Percentiles rank a stretch among this genome's conserved stretches.
Conservation (phyloP, 2,113 vertebrate genomes). For the Pteruthius melanotis region DNA sequence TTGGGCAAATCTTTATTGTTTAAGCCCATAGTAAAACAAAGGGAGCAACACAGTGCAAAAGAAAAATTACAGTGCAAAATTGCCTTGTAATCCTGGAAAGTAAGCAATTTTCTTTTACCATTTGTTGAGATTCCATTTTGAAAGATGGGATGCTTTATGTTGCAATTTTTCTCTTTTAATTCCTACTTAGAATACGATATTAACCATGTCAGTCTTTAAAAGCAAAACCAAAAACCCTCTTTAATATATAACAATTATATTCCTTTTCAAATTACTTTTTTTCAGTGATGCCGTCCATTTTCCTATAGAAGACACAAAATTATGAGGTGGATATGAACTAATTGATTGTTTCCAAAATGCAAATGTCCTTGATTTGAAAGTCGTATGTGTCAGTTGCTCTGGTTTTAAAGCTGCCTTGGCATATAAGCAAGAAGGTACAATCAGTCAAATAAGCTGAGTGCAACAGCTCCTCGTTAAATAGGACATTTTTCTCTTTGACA, state of each 20-base stretch:
- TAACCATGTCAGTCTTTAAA: not conserved
- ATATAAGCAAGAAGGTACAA: not conserved
- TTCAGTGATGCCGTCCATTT: not conserved
- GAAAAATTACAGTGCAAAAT: not conserved
- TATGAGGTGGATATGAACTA: not conserved
- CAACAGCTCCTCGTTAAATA: not conserved
- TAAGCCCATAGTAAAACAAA: not conserved
- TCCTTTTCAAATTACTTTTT: not conserved
- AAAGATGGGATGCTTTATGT: not conserved
- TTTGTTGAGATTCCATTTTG: not conserved
- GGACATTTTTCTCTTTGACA: constrained; percentile 38
- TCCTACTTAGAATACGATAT: not conserved
- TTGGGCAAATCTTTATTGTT: not conserved
- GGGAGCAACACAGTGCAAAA: not conserved
- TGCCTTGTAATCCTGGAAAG: not conserved
- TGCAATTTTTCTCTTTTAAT: not conserved
- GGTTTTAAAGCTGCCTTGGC: constrained; percentile 8
- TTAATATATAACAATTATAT: not conserved
- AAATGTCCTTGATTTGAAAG: constrained; percentile 43
- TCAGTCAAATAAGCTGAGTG: not conserved
- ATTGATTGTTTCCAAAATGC: constrained; percentile 10
- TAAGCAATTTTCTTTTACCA: not conserved
- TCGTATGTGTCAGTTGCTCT: not conserved
- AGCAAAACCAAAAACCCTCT: not conserved
- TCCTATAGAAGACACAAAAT: not conserved